Base-by-base conservation (phyloP, 2,797 vertebrate genomes). In the Percopsis omiscomaycus region DNA sequence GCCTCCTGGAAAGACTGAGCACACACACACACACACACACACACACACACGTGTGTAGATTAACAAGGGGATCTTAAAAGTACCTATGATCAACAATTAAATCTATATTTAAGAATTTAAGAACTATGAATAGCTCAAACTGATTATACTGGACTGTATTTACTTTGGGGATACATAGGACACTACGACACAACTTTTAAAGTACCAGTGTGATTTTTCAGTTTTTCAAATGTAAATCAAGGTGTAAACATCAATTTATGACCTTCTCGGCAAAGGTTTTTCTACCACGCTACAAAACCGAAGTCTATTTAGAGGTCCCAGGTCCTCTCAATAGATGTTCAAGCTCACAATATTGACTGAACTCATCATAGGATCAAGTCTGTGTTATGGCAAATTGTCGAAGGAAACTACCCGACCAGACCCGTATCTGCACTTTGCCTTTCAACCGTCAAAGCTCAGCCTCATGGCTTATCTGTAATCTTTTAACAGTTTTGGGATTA, bases 1-100 rank as follows among this genome's bases (percentile, higher is more conserved):
- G 91, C 83, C 50, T 79, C 93, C 89, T 96, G 96, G 81, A 99
- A 96, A 86, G 94, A 96, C 98, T 99, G 71, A 49, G 63, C 78
- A 67, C 16, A 60, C 14, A 73, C 44, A 82, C 29, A 55, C 50
- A 37, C 27, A 50, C 11, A 56, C 52, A 61, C 53, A 16, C 45
- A 37, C 56, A 60, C 50, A 48, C 8, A 44, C 22, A 55, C n/a
- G 13, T 32, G 49, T 16, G 4, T 15, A 56, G 13, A 16, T 3
- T 14, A 13, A 50, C 45, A 47, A 3, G 14, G 45, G 45, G 22
- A 22, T 22, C 22, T 22, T 22, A 22, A 22, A 22, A 22, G 22
- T 22, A 22, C 22, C 22, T 22, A 22, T 22, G 22, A 22, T 22
- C 22, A 22, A 22, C 42, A 45, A 45, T 45, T 4, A 45, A 45